phyloP scores from a whole-genome alignment of 1,140 invertebrate species.

The Aphelinus certus region DNA sequence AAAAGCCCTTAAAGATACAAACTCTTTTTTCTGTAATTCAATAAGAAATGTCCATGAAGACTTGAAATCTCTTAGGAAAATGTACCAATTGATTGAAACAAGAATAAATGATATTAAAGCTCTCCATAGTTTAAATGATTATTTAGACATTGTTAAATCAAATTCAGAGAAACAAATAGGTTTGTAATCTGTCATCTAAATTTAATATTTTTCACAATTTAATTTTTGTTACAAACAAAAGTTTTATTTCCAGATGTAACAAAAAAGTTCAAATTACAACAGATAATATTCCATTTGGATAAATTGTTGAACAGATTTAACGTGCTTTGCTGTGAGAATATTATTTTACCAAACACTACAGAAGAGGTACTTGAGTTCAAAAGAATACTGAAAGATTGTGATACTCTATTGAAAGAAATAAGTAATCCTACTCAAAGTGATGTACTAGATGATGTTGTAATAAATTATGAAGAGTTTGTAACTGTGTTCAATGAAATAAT shows the following conservation, averaged over 20 bases:
- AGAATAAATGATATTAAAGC: conserved; percentile 30
- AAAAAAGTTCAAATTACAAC: conserved; percentile 18
- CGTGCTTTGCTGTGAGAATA: conserved; percentile 35
- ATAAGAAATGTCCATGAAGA: conserved; percentile 28
- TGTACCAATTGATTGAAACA: conserved; percentile 10
- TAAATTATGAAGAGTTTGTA: conserved; percentile 19
- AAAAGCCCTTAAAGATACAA: conserved; percentile 20
- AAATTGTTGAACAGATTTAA: conserved; percentile 32
- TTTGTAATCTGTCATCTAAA: not conserved
- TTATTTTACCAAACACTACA: conserved; percentile 15
- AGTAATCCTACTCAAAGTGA: conserved; percentile 20
- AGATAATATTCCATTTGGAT: conserved; percentile 19
- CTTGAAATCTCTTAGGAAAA: conserved; percentile 22
- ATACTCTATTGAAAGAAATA: conserved; percentile 12
- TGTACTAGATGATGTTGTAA: conserved; percentile 5
- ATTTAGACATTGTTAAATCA: not conserved
- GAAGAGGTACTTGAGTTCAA: conserved; percentile 26
- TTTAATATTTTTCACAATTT: not conserved
- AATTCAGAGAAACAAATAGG: not conserved
- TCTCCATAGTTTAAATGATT: conserved; percentile 10
- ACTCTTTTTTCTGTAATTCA: conserved; percentile 4
- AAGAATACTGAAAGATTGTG: conserved; percentile 23
- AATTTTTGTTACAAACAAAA: not conserved
- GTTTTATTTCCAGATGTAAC: conserved; percentile 11
- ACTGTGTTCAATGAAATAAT: conserved; percentile 20